A percentile compares a stretch with the other conserved stretches of the same genome.
Evolutionary conservation across 2,888 invertebrate species (phyloP).

Genomic region (Ormia ochracea): DNA sequence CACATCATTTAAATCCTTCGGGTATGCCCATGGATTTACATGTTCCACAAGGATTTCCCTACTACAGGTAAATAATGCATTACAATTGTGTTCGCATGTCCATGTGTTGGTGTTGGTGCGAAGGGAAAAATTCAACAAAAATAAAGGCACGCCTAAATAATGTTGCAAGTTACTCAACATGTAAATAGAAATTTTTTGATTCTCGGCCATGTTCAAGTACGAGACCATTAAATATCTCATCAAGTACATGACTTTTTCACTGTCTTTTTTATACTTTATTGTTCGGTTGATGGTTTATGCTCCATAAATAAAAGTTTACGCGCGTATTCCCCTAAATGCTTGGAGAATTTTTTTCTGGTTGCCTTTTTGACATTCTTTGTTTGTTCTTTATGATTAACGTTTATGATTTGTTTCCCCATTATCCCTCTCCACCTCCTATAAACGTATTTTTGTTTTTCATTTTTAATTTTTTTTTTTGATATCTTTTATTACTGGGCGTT

Average conservation of each 20-base stretch:
- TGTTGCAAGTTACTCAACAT: conserved; percentile 30
- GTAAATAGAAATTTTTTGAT: conserved; percentile 33
- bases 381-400: neutral
- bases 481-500: conserved; percentile 47
- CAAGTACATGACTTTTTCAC: conserved; percentile 9
- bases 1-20: conserved; percentile 78
- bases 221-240: conserved; percentile 37
- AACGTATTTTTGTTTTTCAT: neutral
- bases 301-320: conserved; percentile 41
- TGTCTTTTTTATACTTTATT: conserved; percentile 33
- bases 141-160: conserved; percentile 63
- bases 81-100: neutral
- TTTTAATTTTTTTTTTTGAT: no score
- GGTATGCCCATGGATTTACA: conserved; percentile 94
- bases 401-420: conserved; percentile 43
- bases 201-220: conserved; percentile 10
- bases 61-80: conserved; percentile 83
- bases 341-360: conserved; percentile 1
- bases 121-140: neutral
- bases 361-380: neutral
- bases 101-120: neutral
- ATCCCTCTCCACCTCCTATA: conserved; percentile 9
- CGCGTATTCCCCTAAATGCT: conserved; percentile 34
- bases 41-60: conserved; percentile 93
- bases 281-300: conserved; percentile 31